A percentile compares a stretch with the other conserved stretches of the same genome.
These are phyloP conservation scores for Monochamus alternatus DNA, from an alignment of 2,888 invertebrate species.

Conservation along the genomic window DNA sequence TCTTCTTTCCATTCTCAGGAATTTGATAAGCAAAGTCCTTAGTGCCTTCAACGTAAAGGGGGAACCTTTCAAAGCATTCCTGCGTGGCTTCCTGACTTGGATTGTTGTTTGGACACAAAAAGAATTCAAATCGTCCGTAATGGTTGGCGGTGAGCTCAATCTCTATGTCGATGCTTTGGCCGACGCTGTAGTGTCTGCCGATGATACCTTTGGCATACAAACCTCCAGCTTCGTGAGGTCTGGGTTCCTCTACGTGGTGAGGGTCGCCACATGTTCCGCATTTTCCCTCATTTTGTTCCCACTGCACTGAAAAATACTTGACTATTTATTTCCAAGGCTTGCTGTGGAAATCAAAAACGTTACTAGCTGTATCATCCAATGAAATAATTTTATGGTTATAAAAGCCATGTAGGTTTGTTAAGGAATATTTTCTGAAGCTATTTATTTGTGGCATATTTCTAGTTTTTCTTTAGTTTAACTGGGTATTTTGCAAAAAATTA, in stretches of 20 bases:
- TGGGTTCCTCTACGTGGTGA: slow-evolving; percentile 79
- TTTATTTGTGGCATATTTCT: too few relatives aligned
- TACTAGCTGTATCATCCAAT: too few relatives aligned
- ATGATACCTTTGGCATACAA: slow-evolving; percentile 90
- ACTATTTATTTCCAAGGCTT: too few relatives aligned
- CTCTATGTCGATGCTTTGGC: slow-evolving; percentile 90
- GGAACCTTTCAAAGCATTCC: slow-evolving; percentile 88
- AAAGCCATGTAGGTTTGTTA: too few relatives aligned
- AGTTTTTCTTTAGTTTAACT: too few relatives aligned
- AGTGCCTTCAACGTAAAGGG: slow-evolving; percentile 82
- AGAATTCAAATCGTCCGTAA: slow-evolving; percentile 88
- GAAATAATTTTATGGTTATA: too few relatives aligned
- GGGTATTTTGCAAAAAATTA: too few relatives aligned
- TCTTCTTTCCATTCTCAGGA: slow-evolving; percentile 67
- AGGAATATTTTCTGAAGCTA: too few relatives aligned
- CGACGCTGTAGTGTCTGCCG: slow-evolving; percentile 85
- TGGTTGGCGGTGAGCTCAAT: slow-evolving; percentile 93
- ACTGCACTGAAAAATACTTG: slow-evolving; percentile 87
- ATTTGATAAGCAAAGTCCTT: slow-evolving; percentile 73
- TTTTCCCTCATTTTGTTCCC: slow-evolving; percentile 88
- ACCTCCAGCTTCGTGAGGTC: slow-evolving; percentile 93
- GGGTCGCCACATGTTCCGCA: slow-evolving; percentile 95
- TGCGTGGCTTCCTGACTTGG: slow-evolving; percentile 84
- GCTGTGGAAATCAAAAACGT: too few relatives aligned
- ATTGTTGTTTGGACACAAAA: slow-evolving; percentile 90